Base-by-base conservation (phyloP, 37 sponge, comb jelly and placozoan genomes). In the Petrosia ficiformis region DNA sequence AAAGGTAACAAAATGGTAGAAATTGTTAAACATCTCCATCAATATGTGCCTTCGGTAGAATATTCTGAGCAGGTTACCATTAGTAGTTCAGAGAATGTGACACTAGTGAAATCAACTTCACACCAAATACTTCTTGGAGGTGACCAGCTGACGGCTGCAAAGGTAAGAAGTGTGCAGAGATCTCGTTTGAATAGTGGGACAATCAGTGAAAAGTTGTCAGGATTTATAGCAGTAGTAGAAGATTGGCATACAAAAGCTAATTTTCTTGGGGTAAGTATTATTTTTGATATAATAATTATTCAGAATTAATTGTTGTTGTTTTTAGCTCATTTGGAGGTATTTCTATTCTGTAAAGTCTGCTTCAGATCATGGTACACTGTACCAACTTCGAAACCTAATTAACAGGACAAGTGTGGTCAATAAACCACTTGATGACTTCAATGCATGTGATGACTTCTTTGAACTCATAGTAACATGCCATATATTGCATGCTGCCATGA, bases 71-170 rank as follows among this genome's bases (percentile, higher is more conserved):
- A n/a, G 63, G 26, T n/a, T 5, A 61, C 63, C 26, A 6, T 8
- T n/a, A 26, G 28, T 26, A n/a, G 28, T 6, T 24, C 28, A 26
- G 5, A 61, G 5, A n/a, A 61, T 6, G 26, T 26, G 11, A 6
- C 28, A 61, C 28, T n/a, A 22, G 14, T 26, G 28, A 61, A n/a
- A n/a, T n/a, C n/a, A 26, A 25, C 31, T 22, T 32, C 73, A 21
- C 73, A 73, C 65, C 31, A 64, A 24, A 43, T 81, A 22, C 67
- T 73, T 21, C 29, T 80, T 22, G 81, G 81, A n/a, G 81, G 73
- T 16, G 73, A 80, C 60, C 81, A 80, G 25, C 44, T 81, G n/a
- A 64, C 82, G 42, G 65, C 60, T 28, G 82, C 82, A 32, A 59
- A 67, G 37, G 73, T 28, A 11, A 36, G 82, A 65, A 29, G 67